Evolutionary conservation across 2,113 vertebrate genomes (phyloP).

Genomic region (Thymallus thymallus): DNA sequence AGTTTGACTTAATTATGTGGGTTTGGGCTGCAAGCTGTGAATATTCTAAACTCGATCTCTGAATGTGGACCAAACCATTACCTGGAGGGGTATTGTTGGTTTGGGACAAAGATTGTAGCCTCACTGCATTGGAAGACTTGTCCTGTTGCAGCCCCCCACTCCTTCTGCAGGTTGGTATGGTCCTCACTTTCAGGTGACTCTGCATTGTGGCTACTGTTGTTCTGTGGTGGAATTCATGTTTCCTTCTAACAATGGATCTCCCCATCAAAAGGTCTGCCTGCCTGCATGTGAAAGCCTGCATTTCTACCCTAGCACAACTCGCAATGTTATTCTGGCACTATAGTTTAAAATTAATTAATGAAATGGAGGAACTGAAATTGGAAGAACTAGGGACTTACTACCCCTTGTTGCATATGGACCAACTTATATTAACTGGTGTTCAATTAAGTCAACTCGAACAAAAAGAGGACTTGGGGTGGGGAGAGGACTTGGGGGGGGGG

Average conservation of each 20-base stretch:
- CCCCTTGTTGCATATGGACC: too few relatives aligned
- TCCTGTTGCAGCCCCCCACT: constrained; percentile 22
- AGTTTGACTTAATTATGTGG: constrained; percentile 48
- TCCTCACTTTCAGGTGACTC: not conserved
- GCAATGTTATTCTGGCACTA: not conserved
- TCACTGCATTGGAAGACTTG: not conserved
- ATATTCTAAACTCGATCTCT: constrained; percentile 25
- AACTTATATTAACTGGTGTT: too few relatives aligned
- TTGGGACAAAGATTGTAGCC: constrained; percentile 7
- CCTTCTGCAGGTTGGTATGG: constrained; percentile 9
- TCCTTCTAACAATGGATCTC: not conserved
- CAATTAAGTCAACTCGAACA: too few relatives aligned
- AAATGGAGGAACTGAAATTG: not conserved
- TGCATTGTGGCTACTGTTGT: not conserved
- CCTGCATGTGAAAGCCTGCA: constrained; percentile 3
- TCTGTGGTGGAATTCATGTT: not conserved
- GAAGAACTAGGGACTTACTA: not conserved
- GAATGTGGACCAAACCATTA: not conserved
- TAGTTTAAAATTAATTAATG: not conserved
- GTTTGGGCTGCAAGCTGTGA: constrained; percentile 33
- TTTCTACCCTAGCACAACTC: not conserved
- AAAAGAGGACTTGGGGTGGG: not conserved
- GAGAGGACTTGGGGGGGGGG: too few relatives aligned
- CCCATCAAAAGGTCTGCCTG: constrained; percentile 10
- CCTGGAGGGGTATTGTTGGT: constrained; percentile 18